Conservation (phyloP, 2,888 invertebrate genomes). For the Emmelina monodactyla region DNA sequence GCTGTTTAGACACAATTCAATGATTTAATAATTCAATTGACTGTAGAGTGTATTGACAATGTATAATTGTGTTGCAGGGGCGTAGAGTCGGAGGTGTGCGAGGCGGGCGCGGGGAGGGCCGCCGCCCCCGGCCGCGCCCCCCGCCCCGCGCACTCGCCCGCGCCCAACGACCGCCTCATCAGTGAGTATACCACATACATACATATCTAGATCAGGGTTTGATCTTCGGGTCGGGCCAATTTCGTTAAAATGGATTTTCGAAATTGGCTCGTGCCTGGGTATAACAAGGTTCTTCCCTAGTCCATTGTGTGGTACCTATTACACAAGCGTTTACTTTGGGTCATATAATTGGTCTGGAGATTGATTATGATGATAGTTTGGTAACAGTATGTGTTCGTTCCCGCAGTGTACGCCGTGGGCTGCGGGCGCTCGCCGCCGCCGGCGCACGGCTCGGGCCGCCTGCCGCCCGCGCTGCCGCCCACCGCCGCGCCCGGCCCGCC, state of each 20-base stretch:
- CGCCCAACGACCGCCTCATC: constrained; percentile 56
- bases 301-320: no score
- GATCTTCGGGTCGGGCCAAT: no score
- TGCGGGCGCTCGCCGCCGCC: constrained; percentile 37
- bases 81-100: constrained; percentile 68
- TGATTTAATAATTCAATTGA: no score
- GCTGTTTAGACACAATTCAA: no score
- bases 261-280: not conserved
- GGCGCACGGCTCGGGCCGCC: constrained; percentile 31
- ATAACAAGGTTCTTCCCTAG: not conserved
- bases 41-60: no score
- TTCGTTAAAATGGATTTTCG: not conserved
- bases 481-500: constrained; percentile 65
- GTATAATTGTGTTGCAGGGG: no score
- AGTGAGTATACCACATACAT: no score
- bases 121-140: constrained; percentile 69
- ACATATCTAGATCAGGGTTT: no score
- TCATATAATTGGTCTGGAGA: no score
- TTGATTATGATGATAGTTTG: no score
- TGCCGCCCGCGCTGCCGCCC: constrained; percentile 37
- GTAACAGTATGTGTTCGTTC: not conserved
- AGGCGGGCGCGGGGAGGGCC: constrained; percentile 72
- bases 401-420: constrained; percentile 22
- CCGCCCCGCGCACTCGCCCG: constrained; percentile 73
- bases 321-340: no score